A percentile compares a stretch with the other conserved stretches of the same genome.
These are phyloP conservation scores for Lucinisca nassula DNA, from an alignment of 2,888 invertebrate species.

Conservation along the genomic window DNA sequence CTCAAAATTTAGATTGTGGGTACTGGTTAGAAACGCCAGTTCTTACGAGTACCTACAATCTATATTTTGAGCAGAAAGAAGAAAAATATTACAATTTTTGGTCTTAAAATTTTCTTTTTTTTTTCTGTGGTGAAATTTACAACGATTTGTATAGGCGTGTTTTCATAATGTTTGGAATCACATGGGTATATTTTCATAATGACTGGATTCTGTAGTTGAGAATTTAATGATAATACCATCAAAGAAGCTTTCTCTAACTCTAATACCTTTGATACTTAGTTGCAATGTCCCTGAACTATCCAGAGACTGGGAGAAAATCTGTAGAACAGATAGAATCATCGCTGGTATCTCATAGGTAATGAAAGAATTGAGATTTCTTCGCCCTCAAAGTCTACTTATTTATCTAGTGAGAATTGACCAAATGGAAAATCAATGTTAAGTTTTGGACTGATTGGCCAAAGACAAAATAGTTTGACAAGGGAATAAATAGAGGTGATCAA, in stretches of 20 bases:
- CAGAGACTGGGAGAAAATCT: neutral
- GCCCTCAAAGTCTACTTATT: neutral
- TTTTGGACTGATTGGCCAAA: neutral
- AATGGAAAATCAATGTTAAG: constrained; percentile 8
- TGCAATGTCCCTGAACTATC: neutral
- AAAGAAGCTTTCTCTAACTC: neutral
- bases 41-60: too few relatives aligned
- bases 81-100: too few relatives aligned
- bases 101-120: too few relatives aligned
- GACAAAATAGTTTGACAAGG: neutral
- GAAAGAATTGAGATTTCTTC: neutral
- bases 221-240: neutral
- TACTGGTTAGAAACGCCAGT: too few relatives aligned
- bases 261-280: neutral
- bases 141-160: too few relatives aligned
- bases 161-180: too few relatives aligned
- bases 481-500: neutral
- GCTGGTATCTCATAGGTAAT: neutral
- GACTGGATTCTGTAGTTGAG: too few relatives aligned
- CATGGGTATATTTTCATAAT: too few relatives aligned
- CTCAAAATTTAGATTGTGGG: too few relatives aligned
- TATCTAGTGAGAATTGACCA: neutral
- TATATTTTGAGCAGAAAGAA: too few relatives aligned
- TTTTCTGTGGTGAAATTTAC: too few relatives aligned
- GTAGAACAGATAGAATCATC: neutral